Percentiles rank a stretch among this genome's conserved stretches.
Conservation (phyloP, 2,797 vertebrate genomes). For the Lagodon rhomboides region DNA sequence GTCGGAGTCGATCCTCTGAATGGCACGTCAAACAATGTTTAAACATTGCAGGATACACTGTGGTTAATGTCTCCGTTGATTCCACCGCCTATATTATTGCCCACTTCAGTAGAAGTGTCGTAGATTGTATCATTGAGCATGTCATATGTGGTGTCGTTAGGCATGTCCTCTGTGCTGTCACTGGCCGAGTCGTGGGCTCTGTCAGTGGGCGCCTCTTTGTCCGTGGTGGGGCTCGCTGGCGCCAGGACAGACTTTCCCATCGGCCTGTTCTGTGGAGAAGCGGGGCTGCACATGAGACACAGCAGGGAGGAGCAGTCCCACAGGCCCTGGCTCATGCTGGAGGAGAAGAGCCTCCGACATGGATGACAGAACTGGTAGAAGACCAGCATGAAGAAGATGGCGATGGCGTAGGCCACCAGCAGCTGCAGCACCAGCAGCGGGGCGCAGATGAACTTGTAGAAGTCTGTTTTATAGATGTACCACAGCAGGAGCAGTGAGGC, state of each 20-base stretch:
- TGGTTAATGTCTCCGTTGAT: constrained; percentile 81
- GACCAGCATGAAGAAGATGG: constrained; percentile 95
- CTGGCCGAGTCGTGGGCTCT: constrained; percentile 48
- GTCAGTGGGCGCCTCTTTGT: constrained; percentile 59
- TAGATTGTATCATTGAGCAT: constrained; percentile 70
- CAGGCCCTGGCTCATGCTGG: constrained; percentile 89
- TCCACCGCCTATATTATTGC: constrained; percentile 33
- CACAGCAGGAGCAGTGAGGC: constrained; percentile 92
- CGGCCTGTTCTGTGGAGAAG: constrained; percentile 52
- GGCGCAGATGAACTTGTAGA: constrained; percentile 90
- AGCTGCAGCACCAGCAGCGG: constrained; percentile 92
- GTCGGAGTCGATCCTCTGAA: constrained; percentile 30
- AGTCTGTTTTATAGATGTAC: constrained; percentile 93
- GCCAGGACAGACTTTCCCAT: constrained; percentile 74
- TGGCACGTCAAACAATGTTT: constrained; percentile 59
- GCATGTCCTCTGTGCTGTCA: constrained; percentile 57
- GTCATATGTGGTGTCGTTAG: constrained; percentile 67
- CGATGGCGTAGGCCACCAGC: constrained; percentile 89
- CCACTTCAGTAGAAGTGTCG: constrained; percentile 59
- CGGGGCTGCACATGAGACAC: constrained; percentile 79
- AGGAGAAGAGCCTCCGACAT: constrained; percentile 94
- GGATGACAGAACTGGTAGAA: constrained; percentile 98
- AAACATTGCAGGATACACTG: constrained; percentile 79
- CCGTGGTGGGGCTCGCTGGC: constrained; percentile 25
- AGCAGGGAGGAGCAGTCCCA: constrained; percentile 87